Evolutionary conservation across 2,797 vertebrate genomes (phyloP), one percentile per base, ranked within the genome.

Genomic region (Vespertilio murinus): DNA sequence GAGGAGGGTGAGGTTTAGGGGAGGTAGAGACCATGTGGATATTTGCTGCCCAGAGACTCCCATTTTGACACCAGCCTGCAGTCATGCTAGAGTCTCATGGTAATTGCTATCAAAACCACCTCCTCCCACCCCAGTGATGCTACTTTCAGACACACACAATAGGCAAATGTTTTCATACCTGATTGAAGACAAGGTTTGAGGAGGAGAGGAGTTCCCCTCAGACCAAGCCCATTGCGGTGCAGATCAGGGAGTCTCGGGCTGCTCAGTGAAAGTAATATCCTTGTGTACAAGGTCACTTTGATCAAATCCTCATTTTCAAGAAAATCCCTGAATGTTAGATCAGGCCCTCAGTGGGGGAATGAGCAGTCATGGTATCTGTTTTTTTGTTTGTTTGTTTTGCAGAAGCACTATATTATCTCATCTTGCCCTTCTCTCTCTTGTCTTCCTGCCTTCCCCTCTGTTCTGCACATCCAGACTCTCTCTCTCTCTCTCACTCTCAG

Each of bases 251-350:
- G 22, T 23, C 47, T 73, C 22, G 0, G 16, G 1, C 33, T 81
- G 77, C 1, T 75, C 0, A 3, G 73, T 3, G 65, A 85, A 20
- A 0, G 42, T 23, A 88, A 80, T 61, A 16, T 80, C 90, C 79
- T 35, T 65, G 59, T 35, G 30, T 23, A 3, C 73, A 92, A 91
- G 94, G 5, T 91, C 81, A 96, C 81, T 64, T 91, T 95, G 85
- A 65, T 91, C 93, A 93, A 93, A 96, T 90, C 83, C 70, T 91
- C 77, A 83, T 92, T 92, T 97, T 88, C 93, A 88, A 83, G 92
- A 84, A 86, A 92, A 96, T 45, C 73, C 81, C 84, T 91, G 85
- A 87, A 18, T 69, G 82, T 69, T 47, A 40, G 13, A 35, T 75
- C 52, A 52, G 88, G 47, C 70, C 16, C 25, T 33, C 40, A 54